Percentiles rank a stretch among this genome's conserved stretches.
These are phyloP conservation scores for Nysson spinosus DNA, from an alignment of 2,888 invertebrate species.

Conservation along the genomic window DNA sequence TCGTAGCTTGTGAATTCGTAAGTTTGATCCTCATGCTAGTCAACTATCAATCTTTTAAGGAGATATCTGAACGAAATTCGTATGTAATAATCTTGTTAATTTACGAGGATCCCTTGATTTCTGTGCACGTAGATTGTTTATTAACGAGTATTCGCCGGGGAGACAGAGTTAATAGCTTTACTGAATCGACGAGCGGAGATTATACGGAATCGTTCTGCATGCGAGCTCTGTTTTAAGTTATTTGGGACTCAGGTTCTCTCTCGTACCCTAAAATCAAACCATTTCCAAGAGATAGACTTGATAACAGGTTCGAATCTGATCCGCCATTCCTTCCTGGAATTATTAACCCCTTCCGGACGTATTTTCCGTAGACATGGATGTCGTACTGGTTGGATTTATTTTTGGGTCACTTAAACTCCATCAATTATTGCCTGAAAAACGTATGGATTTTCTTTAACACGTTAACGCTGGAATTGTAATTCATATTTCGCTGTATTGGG, in stretches of 20 bases:
- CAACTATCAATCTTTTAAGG: background rate
- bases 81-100: no score
- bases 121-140: constrained; percentile 15
- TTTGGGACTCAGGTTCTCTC: background rate
- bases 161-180: constrained; percentile 41
- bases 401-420: no score
- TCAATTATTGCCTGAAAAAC: no score
- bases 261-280: constrained; percentile 29
- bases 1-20: no score
- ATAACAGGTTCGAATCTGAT: constrained; percentile 30
- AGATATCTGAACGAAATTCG: background rate
- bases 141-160: constrained; percentile 30
- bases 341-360: no score
- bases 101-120: no score
- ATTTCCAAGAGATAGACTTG: constrained; percentile 15
- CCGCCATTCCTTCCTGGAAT: no score
- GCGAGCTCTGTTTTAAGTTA: constrained; percentile 36
- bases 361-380: no score
- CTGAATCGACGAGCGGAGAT: constrained; percentile 25
- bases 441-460: no score
- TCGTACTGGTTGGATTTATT: no score
- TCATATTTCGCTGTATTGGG: no score
- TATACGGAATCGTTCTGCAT: constrained; percentile 27
- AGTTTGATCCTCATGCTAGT: background rate
- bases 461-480: no score